Conservation (phyloP, 2,113 vertebrate species). For the Lasiurus borealis region DNA sequence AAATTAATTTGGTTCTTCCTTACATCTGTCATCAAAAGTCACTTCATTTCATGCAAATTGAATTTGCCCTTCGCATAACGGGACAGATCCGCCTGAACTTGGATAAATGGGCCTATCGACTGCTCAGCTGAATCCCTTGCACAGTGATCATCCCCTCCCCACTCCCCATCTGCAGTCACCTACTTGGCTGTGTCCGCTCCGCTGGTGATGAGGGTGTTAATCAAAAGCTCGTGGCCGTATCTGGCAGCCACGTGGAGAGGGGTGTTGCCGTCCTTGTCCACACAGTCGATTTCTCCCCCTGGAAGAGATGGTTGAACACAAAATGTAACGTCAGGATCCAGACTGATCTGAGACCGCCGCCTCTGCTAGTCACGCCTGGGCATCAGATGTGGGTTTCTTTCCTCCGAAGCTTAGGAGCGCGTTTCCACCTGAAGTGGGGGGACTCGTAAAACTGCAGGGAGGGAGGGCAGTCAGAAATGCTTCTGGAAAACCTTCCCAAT, state of each 20-base stretch:
- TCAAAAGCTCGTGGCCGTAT: conserved; percentile 97
- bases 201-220: conserved; percentile 97
- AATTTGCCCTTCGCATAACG: conserved; percentile 60
- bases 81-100: neutral
- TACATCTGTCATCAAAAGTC: conserved; percentile 37
- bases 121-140: neutral
- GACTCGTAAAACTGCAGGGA: neutral
- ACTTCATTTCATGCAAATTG: conserved; percentile 33
- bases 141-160: too few species aligned
- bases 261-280: conserved; percentile 98
- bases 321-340: conserved; percentile 43
- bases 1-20: conserved; percentile 28
- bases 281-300: conserved; percentile 97
- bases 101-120: neutral
- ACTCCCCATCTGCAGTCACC: too few species aligned
- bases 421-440: neutral
- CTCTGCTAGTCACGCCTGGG: neutral
- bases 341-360: neutral
- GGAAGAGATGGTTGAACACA: conserved; percentile 80
- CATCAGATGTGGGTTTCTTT: neutral
- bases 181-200: conserved; percentile 96
- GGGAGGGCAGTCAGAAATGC: neutral
- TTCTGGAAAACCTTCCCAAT: neutral
- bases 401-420: neutral
- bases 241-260: conserved; percentile 97